Base-by-base conservation (phyloP, 2,797 vertebrate species). In the Etheostoma perlongum region DNA sequence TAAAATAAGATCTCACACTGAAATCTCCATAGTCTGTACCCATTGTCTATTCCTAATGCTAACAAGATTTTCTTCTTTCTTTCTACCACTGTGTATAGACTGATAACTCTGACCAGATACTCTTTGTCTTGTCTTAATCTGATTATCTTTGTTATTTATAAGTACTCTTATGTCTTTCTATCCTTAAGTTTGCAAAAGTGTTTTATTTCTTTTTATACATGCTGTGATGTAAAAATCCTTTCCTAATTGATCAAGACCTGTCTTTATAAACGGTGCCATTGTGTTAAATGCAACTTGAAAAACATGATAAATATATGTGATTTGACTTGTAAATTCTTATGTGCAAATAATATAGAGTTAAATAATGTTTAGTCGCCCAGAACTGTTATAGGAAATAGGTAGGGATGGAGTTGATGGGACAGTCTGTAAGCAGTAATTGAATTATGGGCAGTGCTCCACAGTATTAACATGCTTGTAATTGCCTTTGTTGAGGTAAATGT, bases 131-230 rank as follows among this genome's bases (percentile, higher is more conserved):
- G 33, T 82, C 67, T 82, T 72, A 44, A 82, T 84, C 58, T 82
- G 70, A 76, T 82, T 51, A 44, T 72, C 63, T 51, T 46, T 82
- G 36, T 88, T 89, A 91, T 94, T 92, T 92, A 93, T 92, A 85
- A 67, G 23, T 84, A 69, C 40, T 76, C 19, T 53, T 53, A 70
- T 54, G 51, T 88, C 48, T 85, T 52, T 76, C 63, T 80, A 16
- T 83, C n/a, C 59, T 40, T 76, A 30, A 74, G 69, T 92, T 72
- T 81, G 53, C 82, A 83, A 62, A 64, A 74, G 67, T 85, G 57
- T 85, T 55, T 80, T 73, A 67, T 73, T 54, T 86, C 9, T 86
- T 89, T 89, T 85, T 86, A 82, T 85, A 81, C 46, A 67, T 19
- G 19, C 60, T 15, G 15, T 53, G 2, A 67, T 81, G 48, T 67